These are phyloP conservation scores for Formicarius rufipectus DNA, from an alignment of 2,113 vertebrate genomes.

Conservation along the genomic window DNA sequence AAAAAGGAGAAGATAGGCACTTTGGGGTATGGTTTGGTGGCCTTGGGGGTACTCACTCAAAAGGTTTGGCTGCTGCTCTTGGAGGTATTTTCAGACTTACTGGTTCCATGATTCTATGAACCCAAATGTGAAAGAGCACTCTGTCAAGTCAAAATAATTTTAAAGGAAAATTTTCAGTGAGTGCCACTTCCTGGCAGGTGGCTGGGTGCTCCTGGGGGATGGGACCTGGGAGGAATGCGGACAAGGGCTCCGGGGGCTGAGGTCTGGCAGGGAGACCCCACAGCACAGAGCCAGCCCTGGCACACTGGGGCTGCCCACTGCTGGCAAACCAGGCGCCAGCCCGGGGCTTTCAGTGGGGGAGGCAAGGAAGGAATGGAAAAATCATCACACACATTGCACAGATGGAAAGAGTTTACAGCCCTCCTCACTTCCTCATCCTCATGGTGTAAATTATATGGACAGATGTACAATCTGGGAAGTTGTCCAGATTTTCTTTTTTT, in stretches of 20 bases:
- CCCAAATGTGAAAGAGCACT: background rate
- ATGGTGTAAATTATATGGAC: conserved; percentile 65
- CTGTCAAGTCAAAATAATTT: background rate
- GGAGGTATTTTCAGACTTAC: background rate
- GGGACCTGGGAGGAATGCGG: fast-evolving
- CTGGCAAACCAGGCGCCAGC: background rate
- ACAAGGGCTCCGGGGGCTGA: background rate
- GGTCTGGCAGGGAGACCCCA: background rate
- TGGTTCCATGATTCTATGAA: background rate
- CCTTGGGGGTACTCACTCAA: background rate
- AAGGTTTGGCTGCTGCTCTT: background rate
- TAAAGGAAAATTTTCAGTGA: background rate
- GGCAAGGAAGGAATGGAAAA: conserved; percentile 46
- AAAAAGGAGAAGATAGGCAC: background rate
- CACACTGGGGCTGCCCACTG: background rate
- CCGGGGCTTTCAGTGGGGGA: background rate
- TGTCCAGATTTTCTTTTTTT: conserved; percentile 26
- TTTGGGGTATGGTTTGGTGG: background rate
- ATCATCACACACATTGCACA: conserved; percentile 63
- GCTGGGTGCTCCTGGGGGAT: background rate
- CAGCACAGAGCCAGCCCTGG: background rate
- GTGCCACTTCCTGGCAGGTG: background rate
- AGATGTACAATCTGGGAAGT: conserved; percentile 67
- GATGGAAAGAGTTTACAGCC: conserved; percentile 69
- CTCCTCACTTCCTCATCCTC: conserved; percentile 65